Conservation (phyloP, 2,888 invertebrate genomes). For the Hemaris fuciformis region DNA sequence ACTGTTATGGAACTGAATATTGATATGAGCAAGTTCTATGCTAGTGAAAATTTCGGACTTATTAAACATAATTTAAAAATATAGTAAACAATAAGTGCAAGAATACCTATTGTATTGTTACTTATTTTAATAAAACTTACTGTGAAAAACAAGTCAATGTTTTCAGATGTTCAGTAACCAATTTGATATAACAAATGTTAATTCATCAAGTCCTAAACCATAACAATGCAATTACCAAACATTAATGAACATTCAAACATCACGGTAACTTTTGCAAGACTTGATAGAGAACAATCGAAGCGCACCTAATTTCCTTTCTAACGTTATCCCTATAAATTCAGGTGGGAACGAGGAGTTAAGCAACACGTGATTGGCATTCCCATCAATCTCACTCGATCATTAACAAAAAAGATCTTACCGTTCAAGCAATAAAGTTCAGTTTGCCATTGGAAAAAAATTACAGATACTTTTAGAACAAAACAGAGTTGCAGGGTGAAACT, state of each 20-base stretch:
- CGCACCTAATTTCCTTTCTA: conserved; percentile 40
- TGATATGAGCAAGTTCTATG: no score
- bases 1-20: no score
- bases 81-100: no score
- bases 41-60: no score
- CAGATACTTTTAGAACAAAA: conserved; percentile 53
- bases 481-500: conserved; percentile 66
- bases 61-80: no score
- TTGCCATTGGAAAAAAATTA: conserved; percentile 27
- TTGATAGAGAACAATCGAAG: conserved; percentile 27
- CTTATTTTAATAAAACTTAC: no score
- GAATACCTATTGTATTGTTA: no score
- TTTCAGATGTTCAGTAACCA: no score
- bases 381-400: conserved; percentile 25
- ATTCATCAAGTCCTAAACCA: background rate
- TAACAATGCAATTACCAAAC: background rate
- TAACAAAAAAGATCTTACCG: conserved; percentile 25
- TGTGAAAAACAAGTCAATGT: no score
- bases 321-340: conserved; percentile 47
- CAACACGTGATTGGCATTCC: conserved; percentile 55
- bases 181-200: background rate
- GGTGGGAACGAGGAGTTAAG: conserved; percentile 44
- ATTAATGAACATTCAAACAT: background rate
- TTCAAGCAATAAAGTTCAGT: conserved; percentile 31
- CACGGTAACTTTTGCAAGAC: conserved; percentile 11